Evolutionary conservation across 2,113 vertebrate genomes (phyloP), one percentile per base, ranked within the genome.

Genomic region (Thermophis baileyi): DNA sequence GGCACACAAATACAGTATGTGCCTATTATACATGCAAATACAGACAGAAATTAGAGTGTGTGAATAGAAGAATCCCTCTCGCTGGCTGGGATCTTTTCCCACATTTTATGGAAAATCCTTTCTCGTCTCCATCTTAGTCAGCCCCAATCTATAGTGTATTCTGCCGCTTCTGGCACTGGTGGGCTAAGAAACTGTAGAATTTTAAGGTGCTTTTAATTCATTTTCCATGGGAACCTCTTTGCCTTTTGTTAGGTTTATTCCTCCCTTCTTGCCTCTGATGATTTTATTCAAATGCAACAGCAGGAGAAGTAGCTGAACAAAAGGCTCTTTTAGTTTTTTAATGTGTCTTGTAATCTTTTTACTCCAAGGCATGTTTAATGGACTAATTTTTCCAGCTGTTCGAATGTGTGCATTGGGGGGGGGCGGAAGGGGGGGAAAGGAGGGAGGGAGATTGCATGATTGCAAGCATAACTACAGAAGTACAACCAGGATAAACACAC

Each of bases 221-320:
- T 92, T 92, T 89, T 89, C 51, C 92, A 54, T 0, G 0, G 86
- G 63, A 74, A 86, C 53, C 1, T 54, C 30, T 95, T 94, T 49
- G 22, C 74, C 92, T 92, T 90, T 90, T 94, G 88, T 91, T 85
- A 89, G 89, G 7, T 91, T 95, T 91, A 93, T 94, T 95, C 90
- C 60, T 47, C 60, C 57, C 46, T 50, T 53, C 74, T 87, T 8
- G 49, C 27, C 88, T 40, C 89, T 89, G 93, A 8, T 53, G 55
- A 90, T 91, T 96, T 96, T 94, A 90, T 94, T 94, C 25, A 11
- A 94, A 87, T 88, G 51, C 0, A 0, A 90, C 94, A 94, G 96
- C 94, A 87, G 94, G 92, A 88, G 94, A 94, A 94, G 89, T 27
- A 50, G 63, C 87, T 54, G 95, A 96, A 95, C 92, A 96, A 95